Evolutionary conservation across 2,797 vertebrate genomes (phyloP).

Genomic region (Muscicapa comitata): DNA sequence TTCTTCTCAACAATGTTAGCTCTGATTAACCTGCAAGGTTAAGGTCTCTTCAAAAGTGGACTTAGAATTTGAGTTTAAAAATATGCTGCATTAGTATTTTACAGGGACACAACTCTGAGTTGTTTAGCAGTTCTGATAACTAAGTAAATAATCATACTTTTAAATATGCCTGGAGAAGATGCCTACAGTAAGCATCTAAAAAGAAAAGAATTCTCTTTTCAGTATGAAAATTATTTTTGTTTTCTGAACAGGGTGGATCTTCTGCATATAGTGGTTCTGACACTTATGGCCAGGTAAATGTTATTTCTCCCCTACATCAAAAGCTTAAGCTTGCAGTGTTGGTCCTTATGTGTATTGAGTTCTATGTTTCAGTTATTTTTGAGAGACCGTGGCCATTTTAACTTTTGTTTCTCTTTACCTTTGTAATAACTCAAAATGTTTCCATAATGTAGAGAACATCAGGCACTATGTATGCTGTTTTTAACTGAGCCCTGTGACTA

Average conservation of each 20-base stretch:
- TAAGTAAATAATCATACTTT: not conserved
- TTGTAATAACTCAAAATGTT: not conserved
- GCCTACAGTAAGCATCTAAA: not conserved
- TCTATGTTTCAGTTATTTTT: not conserved
- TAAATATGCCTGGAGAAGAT: not conserved
- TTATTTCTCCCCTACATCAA: not conserved
- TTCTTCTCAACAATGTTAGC: not conserved
- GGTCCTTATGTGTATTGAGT: not conserved
- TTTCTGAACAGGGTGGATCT: constrained; percentile 39
- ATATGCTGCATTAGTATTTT: not conserved
- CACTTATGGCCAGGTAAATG: constrained; percentile 44
- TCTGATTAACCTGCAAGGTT: not conserved
- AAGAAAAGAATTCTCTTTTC: not conserved
- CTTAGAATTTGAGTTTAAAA: not conserved
- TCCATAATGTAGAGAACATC: not conserved
- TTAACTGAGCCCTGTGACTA: not conserved
- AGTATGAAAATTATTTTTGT: not conserved
- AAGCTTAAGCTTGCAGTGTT: not conserved
- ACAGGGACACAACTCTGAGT: not conserved
- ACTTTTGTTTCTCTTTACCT: not conserved
- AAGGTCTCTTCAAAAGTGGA: not conserved
- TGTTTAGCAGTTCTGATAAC: not conserved
- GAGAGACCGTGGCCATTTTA: not conserved
- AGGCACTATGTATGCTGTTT: too few species aligned
- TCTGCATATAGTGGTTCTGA: not conserved